Conservation (phyloP, 1,140 invertebrate species). For the Lasioglossum baleicum region DNA sequence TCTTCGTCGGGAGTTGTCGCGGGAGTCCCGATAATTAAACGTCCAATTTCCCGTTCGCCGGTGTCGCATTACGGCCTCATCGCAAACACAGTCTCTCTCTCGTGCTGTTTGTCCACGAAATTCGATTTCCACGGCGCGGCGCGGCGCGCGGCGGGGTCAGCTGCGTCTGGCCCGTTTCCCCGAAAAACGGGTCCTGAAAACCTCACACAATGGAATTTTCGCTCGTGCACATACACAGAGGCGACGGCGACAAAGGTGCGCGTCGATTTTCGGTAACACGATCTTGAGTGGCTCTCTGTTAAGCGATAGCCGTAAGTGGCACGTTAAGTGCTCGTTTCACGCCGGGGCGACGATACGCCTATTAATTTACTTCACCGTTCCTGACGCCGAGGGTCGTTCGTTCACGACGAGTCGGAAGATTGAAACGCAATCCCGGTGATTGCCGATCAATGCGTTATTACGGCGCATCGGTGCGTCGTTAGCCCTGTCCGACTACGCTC, state of each 20-base stretch:
- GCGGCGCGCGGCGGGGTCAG: constrained; percentile 15
- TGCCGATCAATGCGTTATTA: constrained; percentile 26
- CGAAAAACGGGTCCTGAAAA: constrained; percentile 51
- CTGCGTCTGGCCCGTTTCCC: constrained; percentile 44
- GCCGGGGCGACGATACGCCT: constrained; percentile 73
- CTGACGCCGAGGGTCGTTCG: constrained; percentile 37
- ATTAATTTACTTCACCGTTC: constrained; percentile 74
- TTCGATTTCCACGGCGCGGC: neutral
- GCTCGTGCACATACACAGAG: constrained; percentile 17
- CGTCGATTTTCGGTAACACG: constrained; percentile 79
- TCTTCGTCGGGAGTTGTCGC: neutral
- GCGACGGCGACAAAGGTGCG: constrained; percentile 57
- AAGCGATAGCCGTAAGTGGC: constrained; percentile 74
- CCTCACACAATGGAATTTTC: constrained; percentile 24
- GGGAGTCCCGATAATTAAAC: neutral
- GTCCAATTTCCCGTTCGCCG: neutral
- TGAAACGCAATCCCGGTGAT: constrained; percentile 30
- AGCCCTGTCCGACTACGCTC: no score
- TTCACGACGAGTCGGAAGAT: constrained; percentile 40
- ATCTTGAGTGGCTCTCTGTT: constrained; percentile 79
- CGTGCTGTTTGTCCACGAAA: neutral
- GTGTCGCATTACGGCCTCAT: neutral
- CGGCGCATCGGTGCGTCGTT: neutral
- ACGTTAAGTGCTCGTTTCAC: constrained; percentile 79
- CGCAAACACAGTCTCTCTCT: neutral